phyloP scores from a whole-genome alignment of 1,140 invertebrate genomes.

The Sinonovacula constricta region DNA sequence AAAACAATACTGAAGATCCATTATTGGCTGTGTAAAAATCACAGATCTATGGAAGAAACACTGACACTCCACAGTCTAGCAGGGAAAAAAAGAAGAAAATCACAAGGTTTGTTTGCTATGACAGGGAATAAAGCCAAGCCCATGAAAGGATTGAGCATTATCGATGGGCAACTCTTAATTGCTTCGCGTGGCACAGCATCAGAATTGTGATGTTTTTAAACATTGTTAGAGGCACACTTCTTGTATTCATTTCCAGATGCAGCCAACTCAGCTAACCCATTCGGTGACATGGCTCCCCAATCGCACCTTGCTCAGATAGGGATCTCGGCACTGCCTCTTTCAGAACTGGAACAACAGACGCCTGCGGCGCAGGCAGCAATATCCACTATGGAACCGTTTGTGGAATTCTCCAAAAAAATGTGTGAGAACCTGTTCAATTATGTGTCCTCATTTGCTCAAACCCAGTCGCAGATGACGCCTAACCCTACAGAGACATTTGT shows the following conservation, averaged over 20 bases:
- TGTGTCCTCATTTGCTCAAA: constrained; percentile 91
- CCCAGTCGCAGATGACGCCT: constrained; percentile 87
- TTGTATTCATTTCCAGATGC: constrained; percentile 42
- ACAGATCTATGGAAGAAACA: no score
- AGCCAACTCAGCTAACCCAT: constrained; percentile 65
- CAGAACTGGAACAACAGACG: constrained; percentile 81
- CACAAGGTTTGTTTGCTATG: no score
- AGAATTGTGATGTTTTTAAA: background rate
- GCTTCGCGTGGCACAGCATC: no score
- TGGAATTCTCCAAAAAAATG: constrained; percentile 95
- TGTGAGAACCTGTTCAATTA: constrained; percentile 95
- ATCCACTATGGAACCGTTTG: constrained; percentile 83
- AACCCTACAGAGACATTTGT: constrained; percentile 89
- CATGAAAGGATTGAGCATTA: no score
- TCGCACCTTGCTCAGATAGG: constrained; percentile 95
- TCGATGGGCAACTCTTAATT: no score
- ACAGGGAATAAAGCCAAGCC: no score
- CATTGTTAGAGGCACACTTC: background rate
- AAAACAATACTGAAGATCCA: no score
- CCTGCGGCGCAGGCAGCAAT: constrained; percentile 77
- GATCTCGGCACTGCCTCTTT: constrained; percentile 91
- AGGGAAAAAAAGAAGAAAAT: no score
- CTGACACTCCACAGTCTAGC: no score
- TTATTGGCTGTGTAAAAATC: no score
- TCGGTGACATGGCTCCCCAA: constrained; percentile 78